phyloP scores from a whole-genome alignment of 1,140 invertebrate genomes.

The Drosophila rufa region DNA sequence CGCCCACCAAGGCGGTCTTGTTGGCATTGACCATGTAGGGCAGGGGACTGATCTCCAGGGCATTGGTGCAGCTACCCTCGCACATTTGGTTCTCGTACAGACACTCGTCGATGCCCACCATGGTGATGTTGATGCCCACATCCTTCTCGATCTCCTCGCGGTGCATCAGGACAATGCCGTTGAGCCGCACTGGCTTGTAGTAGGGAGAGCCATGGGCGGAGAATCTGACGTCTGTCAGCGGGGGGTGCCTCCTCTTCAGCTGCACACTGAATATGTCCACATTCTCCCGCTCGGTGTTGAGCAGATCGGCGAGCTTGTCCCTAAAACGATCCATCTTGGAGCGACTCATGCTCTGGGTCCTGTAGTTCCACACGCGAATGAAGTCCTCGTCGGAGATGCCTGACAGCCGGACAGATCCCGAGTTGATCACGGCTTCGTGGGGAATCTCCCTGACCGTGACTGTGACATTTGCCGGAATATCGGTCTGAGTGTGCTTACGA shows the following conservation, averaged over 20 bases:
- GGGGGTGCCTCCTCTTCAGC: slow-evolving; percentile 92
- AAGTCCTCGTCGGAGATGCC: slow-evolving; percentile 99
- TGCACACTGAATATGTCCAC: slow-evolving; percentile 98
- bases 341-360: slow-evolving; percentile 92
- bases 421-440: slow-evolving; percentile 97
- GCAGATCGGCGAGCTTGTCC: slow-evolving; percentile 93
- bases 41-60: slow-evolving; percentile 93
- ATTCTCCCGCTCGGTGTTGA: slow-evolving; percentile 94
- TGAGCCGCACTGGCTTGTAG: slow-evolving; percentile 96
- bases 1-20: slow-evolving; percentile 96
- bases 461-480: slow-evolving; percentile 96
- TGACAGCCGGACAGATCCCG: slow-evolving; percentile 95
- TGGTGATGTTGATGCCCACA: slow-evolving; percentile 97
- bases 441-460: slow-evolving; percentile 97
- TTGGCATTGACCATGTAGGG: slow-evolving; percentile 99
- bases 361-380: slow-evolving; percentile 96
- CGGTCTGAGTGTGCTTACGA: slow-evolving; percentile 95
- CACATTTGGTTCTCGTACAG: slow-evolving; percentile 97
- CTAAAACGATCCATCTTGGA: slow-evolving; percentile 95
- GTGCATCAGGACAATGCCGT: slow-evolving; percentile 97
- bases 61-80: slow-evolving; percentile 98
- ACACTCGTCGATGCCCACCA: slow-evolving; percentile 99
- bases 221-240: slow-evolving; percentile 96
- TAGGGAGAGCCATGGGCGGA: slow-evolving; percentile 98
- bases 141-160: slow-evolving; percentile 96